Percentiles rank a stretch among this genome's conserved stretches.
phyloP scores from a whole-genome alignment of 2,888 invertebrate genomes.

The Steinernema carpocapsae region DNA sequence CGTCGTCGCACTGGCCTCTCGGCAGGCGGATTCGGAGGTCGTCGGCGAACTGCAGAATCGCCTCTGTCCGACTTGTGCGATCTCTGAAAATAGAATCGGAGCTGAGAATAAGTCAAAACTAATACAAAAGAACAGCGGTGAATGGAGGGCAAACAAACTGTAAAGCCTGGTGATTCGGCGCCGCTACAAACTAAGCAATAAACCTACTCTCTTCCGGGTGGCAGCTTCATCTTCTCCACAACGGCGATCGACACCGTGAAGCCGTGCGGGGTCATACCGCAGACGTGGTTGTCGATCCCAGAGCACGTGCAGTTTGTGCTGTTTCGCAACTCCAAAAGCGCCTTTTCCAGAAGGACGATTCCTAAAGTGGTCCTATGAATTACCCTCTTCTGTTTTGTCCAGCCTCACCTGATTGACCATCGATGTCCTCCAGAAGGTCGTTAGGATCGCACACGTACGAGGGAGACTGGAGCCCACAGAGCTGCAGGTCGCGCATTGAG shows the following conservation, averaged over 20 bases:
- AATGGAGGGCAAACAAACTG: too few species aligned
- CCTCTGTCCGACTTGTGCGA: constrained; percentile 2
- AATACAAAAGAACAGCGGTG: too few species aligned
- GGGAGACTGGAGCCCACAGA: neutral
- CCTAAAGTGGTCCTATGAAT: neutral
- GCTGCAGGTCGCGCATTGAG: constrained; percentile 21
- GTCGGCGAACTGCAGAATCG: constrained; percentile 18
- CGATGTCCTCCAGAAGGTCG: neutral
- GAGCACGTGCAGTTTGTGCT: neutral
- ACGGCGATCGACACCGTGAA: constrained; percentile 15
- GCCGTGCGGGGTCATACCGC: neutral
- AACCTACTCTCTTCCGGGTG: constrained; percentile 17
- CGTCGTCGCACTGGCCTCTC: constrained; percentile 8
- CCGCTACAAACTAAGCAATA: neutral
- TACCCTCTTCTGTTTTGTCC: neutral
- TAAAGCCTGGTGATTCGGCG: neutral
- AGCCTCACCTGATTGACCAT: neutral
- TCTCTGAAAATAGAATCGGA: neutral
- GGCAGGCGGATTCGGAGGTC: neutral
- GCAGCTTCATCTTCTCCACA: constrained; percentile 11
- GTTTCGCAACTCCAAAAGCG: neutral
- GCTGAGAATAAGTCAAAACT: too few species aligned
- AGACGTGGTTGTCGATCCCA: neutral
- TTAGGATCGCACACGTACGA: constrained; percentile 16
- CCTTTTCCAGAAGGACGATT: neutral